Percentiles rank a stretch among this genome's conserved stretches.
Evolutionary conservation across 2,888 invertebrate species (phyloP).

Genomic region (Keiferia lycopersicella): DNA sequence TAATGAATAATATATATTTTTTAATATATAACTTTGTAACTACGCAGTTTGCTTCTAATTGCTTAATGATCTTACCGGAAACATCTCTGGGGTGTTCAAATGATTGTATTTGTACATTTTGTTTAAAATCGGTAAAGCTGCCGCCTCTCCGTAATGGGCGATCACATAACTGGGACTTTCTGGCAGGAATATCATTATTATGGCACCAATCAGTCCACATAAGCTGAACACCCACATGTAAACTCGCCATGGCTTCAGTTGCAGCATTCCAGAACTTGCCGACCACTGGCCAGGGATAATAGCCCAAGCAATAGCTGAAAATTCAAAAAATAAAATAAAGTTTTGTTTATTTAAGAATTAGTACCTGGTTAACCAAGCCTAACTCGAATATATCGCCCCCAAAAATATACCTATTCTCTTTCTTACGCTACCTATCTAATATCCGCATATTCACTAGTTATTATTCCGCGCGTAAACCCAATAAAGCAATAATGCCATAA

Average conservation of each 20-base stretch:
- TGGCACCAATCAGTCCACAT: not conserved
- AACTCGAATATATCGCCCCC: no score
- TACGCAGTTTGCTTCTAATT: no score
- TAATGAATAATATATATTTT: no score
- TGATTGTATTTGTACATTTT: constrained; percentile 16
- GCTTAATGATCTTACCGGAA: constrained; percentile 1
- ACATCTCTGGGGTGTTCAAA: not conserved
- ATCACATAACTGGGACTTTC: constrained; percentile 12
- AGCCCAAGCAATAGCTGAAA: constrained; percentile 8
- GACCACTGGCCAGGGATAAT: constrained; percentile 15
- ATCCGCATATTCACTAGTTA: no score
- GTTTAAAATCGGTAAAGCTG: constrained; percentile 13
- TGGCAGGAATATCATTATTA: constrained; percentile 13
- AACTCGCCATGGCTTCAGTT: constrained; percentile 15
- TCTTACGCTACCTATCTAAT: no score
- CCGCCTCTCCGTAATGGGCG: not conserved
- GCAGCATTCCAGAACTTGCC: not conserved
- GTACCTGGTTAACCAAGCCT: no score
- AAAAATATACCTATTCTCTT: no score
- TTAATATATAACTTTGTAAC: no score
- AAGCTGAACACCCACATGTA: constrained; percentile 20
- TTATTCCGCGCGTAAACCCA: no score
- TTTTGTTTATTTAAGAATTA: no score
- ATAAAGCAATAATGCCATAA: no score
- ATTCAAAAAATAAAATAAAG: not conserved